Percentiles rank a stretch among this genome's conserved stretches.
These are phyloP conservation scores for Alectoris magna DNA, from an alignment of 2,797 vertebrate species.

Conservation along the genomic window DNA sequence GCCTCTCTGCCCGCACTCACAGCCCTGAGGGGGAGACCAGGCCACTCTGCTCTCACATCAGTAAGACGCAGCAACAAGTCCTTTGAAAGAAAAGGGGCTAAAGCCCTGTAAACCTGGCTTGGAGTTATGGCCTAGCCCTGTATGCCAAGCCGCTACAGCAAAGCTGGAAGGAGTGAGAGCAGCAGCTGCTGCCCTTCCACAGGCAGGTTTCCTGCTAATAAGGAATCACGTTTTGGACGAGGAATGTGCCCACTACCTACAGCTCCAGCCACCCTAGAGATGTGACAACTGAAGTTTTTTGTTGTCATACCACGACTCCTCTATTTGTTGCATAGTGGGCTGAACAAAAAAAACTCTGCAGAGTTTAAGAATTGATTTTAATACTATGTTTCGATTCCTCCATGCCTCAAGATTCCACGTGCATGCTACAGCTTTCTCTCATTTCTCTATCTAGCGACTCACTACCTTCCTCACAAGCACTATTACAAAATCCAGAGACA, in stretches of 20 bases:
- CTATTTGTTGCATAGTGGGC: neutral
- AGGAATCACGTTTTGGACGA: neutral
- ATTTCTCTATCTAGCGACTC: neutral
- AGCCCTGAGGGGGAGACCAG: neutral
- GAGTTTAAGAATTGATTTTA: neutral
- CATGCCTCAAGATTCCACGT: neutral
- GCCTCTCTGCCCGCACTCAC: neutral
- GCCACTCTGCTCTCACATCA: neutral
- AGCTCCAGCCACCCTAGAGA: neutral
- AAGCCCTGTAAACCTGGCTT: neutral
- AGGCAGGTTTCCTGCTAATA: neutral
- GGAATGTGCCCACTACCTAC: rapidly evolving
- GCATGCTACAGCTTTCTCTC: neutral
- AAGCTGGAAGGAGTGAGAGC: neutral
- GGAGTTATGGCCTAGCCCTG: neutral
- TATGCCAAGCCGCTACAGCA: neutral
- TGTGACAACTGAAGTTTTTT: neutral
- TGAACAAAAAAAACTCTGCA: neutral
- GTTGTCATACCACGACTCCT: neutral
- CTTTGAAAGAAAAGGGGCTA: neutral
- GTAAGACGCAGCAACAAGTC: neutral
- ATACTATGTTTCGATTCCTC: neutral
- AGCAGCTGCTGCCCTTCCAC: neutral
- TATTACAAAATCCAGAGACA: neutral
- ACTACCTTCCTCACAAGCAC: neutral